Base-by-base conservation (phyloP, 2,113 vertebrate genomes). In the Coregonus clupeaformis region DNA sequence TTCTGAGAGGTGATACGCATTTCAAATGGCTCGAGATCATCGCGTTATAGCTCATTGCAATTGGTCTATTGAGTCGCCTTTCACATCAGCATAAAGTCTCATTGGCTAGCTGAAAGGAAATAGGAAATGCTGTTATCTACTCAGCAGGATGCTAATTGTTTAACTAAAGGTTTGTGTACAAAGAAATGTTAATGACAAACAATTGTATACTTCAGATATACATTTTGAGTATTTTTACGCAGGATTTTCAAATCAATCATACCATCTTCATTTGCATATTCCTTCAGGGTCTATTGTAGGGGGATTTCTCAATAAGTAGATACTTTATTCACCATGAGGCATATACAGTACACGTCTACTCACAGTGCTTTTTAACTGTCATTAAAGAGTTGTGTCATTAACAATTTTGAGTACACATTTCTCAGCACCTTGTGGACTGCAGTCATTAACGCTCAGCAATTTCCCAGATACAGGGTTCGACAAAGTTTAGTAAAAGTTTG, bases 31-130 rank as follows among this genome's bases (percentile, higher is more conserved):
- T 66, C 66, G 75, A 66, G 78, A 75, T 78, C 82, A 81, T 89
- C 70, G 78, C 80, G 82, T 73, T 73, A 62, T 67, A 29, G 30
- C 30, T 67, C 79, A 82, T 57, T 36, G 75, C 77, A 81, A 80
- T 81, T 79, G 85, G 77, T 86, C 78, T 81, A 75, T 85, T 89
- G 66, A 78, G 60, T 78, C 57, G 14, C 27, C 72, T 81, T 80
- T 69, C 29, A 85, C 75, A 72, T 72, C 32, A 68, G 68, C 68
- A 72, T 75, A 24, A 72, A 82, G 65, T 75, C 82, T 83, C 68
- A 72, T 62, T 27, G 72, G 66, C 60, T 59, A 42, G 80, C 60
- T 77, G 57, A 14, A 32, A 69, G 32, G 52, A 49, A 77, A 75
- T 60, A 77, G 57, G 75, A 75, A 77, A 62, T 14, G 76, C 59